Percentiles rank a stretch among this genome's conserved stretches.
Evolutionary conservation across 2,888 invertebrate species (phyloP).

Genomic region (Lasioglossum zephyrum): DNA sequence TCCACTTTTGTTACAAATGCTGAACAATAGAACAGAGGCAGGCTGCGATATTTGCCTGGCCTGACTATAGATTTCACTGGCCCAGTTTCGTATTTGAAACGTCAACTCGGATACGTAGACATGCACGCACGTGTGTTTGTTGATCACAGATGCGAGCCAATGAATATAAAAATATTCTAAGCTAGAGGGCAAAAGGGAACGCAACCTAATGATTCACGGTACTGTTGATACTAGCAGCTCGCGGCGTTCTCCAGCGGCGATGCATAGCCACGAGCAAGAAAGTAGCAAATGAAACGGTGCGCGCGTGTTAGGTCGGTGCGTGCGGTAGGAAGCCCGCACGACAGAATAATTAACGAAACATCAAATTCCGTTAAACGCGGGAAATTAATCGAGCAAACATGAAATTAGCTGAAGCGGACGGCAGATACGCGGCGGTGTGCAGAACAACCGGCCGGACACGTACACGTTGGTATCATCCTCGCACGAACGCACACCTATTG

Average conservation of each 20-base stretch:
- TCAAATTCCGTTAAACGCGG: conserved; percentile 81
- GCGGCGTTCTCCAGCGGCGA: conserved; percentile 26
- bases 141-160: background rate
- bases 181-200: background rate
- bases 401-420: conserved; percentile 78
- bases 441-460: conserved; percentile 9
- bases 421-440: conserved; percentile 41
- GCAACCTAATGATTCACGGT: background rate
- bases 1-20: background rate
- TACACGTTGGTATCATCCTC: conserved; percentile 29
- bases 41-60: background rate
- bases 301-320: conserved; percentile 39
- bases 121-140: background rate
- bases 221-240: background rate
- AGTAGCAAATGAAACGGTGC: conserved; percentile 13
- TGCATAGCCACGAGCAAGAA: background rate
- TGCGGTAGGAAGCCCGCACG: conserved; percentile 71
- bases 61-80: background rate
- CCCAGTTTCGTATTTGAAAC: background rate
- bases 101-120: background rate
- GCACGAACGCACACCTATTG: conserved; percentile 36
- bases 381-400: conserved; percentile 82
- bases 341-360: conserved; percentile 82
- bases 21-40: background rate
- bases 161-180: background rate